Conservation (phyloP, 92 coral and sea anemone genomes). For the Epizoanthus illoricatus region DNA sequence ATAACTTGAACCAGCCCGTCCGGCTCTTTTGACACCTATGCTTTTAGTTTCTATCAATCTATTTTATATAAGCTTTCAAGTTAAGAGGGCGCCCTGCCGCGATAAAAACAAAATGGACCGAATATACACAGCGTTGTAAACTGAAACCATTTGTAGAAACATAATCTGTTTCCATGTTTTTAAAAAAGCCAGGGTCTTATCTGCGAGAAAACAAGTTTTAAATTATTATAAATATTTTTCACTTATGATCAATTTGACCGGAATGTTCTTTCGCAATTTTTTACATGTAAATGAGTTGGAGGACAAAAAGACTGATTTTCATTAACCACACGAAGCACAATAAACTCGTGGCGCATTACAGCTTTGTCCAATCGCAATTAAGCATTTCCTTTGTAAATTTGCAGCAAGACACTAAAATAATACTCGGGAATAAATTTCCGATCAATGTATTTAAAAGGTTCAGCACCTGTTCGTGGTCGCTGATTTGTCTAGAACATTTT, state of each 20-base stretch:
- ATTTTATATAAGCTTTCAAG: too few species aligned
- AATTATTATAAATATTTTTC: conserved; percentile 2
- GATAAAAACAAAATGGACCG: too few species aligned
- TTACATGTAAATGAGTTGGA: neutral
- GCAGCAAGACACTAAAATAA: conserved; percentile 21
- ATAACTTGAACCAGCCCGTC: too few species aligned
- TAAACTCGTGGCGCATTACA: neutral
- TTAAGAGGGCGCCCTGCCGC: too few species aligned
- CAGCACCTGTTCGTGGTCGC: conserved; percentile 32
- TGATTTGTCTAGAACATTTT: neutral
- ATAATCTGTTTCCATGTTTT: neutral
- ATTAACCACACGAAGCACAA: conserved; percentile 15
- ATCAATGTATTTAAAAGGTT: conserved; percentile 24
- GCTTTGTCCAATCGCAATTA: conserved; percentile 17
- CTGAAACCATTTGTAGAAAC: too few species aligned
- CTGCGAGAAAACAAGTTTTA: neutral
- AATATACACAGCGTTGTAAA: too few species aligned
- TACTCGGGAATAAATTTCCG: conserved; percentile 18
- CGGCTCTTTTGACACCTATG: too few species aligned
- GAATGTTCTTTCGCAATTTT: neutral
- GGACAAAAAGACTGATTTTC: neutral
- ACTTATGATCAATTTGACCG: neutral
- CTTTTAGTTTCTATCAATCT: too few species aligned
- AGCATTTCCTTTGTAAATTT: conserved; percentile 19
- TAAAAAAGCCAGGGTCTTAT: neutral